Evolutionary conservation across 2,888 invertebrate genomes (phyloP), one percentile per base, ranked within the genome.

Genomic region (Melikaiella ostensackeni): DNA sequence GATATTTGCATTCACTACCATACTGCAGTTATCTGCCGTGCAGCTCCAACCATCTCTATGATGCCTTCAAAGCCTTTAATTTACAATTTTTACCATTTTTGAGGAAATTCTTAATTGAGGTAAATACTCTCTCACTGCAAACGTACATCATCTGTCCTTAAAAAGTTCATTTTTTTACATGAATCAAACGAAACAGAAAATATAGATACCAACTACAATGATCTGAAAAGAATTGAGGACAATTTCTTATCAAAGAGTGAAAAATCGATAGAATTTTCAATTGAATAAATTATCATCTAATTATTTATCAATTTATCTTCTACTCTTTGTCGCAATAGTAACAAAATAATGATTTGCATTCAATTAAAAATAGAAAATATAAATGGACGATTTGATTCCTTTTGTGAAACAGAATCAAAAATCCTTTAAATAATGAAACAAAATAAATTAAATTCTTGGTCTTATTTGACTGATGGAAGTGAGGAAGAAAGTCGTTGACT

Each of bases 401-500:
- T 21, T 9, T 3, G 21, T 21, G 1, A 9, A 21, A 4, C 0
- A 3, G 3, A 21, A 8, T 55, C n/a, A 3, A 21, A 55, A 55
- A 3, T 55, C 9, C 1, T 21, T 55, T 50, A 8, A 50, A 2
- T 50, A 8, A n/a, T 55, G 3, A 1, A 55, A 55, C 21, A 9
- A 9, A 21, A 9, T 55, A 7, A 55, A 21, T 50, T 21, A 9
- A 38, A 64, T 64, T 64, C 19, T 13, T 8, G n/a, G n/a, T 33
- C 13, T 30, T 46, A 50, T 46, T 50, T 70, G 30, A 19, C 30
- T 50, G 6, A 21, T 30, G 33, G 24, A 46, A 70, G 30, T 70
- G 50, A 70, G 46, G 30, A 70, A 55, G 70, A 70, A 70, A 70
- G 70, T 70, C 50, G 9, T 46, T 30, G 63, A 57, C 78, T 82